Base-by-base conservation (phyloP, 2,113 vertebrate genomes). In the Eublepharis macularius region DNA sequence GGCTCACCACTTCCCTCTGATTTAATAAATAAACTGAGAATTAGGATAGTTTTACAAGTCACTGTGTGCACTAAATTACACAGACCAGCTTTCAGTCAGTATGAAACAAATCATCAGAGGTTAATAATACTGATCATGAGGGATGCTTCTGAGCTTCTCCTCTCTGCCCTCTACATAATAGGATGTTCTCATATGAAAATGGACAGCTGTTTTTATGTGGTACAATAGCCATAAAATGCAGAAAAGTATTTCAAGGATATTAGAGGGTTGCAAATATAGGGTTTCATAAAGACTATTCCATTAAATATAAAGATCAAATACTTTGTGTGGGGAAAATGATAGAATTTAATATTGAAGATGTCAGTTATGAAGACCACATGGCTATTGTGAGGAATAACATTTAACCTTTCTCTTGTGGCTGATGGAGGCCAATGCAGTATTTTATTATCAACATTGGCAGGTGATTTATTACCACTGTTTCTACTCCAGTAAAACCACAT, bases 401-500 rank as follows among this genome's bases (percentile, higher is more conserved):
- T 97, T 96, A 96, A 96, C 95, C 95, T 97, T 96, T 96, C 89
- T 95, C 90, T 96, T 94, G 93, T 88, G 94, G 93, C 90, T 95
- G 94, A 95, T 94, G 94, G 94, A 97, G 93, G 93, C 95, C 93
- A 93, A 90, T 87, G 93, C 94, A 94, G 92, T 96, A 94, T 95
- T 97, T 97, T 96, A 96, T 96, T 96, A 96, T 97, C 95, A 97
- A 83, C 96, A 94, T 66, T 96, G 95, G 94, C 97, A 96, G 93
- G 85, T 97, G 96, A 97, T 97, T 97, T 97, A 97, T 97, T 96
- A 95, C 93, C 89, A 92, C 94, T 93, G 94, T 94, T 96, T 96
- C 96, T 96, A 96, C 94, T 95, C 94, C 94, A 96, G 96, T 95
- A 96, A 96, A 97, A 96, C 93, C 94, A 95, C 95, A 96, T 97